Conservation (phyloP, 2,797 vertebrate species). For the Geotria australis region DNA sequence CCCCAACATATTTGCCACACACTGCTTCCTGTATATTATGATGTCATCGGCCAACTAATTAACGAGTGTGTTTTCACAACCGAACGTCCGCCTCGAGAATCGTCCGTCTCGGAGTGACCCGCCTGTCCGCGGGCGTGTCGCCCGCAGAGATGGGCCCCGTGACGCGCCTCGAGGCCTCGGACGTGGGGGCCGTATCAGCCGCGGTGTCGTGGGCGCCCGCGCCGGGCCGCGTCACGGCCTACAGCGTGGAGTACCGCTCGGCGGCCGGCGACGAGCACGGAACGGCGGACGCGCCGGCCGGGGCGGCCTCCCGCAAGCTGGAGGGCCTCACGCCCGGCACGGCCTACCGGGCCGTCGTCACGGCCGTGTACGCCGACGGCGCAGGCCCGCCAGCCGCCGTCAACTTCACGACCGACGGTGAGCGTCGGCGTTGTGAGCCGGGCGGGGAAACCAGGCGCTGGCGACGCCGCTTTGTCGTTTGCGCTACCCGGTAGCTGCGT, state of each 20-base stretch:
- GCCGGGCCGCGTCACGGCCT: background rate
- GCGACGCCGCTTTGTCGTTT: too few relatives aligned
- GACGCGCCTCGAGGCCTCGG: background rate
- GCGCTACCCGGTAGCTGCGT: too few relatives aligned
- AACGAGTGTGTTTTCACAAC: too few relatives aligned
- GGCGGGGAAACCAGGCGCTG: too few relatives aligned
- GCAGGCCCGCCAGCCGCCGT: background rate
- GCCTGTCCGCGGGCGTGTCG: background rate
- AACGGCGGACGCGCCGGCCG: background rate
- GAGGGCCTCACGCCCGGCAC: background rate
- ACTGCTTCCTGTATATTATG: too few relatives aligned
- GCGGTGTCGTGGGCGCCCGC: background rate
- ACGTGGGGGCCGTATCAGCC: background rate
- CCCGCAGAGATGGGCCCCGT: background rate
- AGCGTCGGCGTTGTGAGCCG: too few relatives aligned
- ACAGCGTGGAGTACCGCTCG: background rate
- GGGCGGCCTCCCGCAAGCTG: background rate
- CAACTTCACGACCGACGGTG: background rate
- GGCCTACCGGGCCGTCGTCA: background rate
- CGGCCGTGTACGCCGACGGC: background rate
- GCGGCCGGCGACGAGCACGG: background rate
- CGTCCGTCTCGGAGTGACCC: too few relatives aligned
- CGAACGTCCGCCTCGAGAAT: too few relatives aligned
- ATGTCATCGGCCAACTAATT: too few relatives aligned
- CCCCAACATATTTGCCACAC: too few relatives aligned